Conservation (phyloP, 2,888 invertebrate genomes). For the Agonum fuliginosum region DNA sequence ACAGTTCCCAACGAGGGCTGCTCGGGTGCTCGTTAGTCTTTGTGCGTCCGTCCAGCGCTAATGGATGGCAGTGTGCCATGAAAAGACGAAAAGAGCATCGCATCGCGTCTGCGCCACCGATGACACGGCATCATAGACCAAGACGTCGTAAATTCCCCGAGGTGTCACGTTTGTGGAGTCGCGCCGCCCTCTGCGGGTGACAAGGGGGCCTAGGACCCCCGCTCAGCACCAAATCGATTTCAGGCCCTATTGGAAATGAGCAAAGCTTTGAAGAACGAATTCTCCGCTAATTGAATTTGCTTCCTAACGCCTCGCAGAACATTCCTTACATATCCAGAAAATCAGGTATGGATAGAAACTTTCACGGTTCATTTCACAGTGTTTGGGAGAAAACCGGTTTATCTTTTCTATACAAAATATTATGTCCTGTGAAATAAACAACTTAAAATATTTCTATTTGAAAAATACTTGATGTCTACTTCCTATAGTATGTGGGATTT, state of each 20-base stretch:
- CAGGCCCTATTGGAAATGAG: background rate
- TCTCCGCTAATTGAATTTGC: conserved; percentile 36
- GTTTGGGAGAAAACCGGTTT: too few relatives aligned
- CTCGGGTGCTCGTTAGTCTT: conserved; percentile 1
- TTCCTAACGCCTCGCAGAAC: background rate
- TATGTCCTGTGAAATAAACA: background rate
- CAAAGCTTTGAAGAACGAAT: conserved; percentile 4
- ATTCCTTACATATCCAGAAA: background rate
- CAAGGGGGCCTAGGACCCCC: background rate
- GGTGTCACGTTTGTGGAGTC: conserved; percentile 50
- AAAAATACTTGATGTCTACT: background rate
- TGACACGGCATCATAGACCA: conserved; percentile 41
- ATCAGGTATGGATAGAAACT: background rate
- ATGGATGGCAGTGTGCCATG: conserved; percentile 20
- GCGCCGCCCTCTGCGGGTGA: conserved; percentile 34
- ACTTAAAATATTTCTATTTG: background rate
- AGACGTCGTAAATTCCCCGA: conserved; percentile 49
- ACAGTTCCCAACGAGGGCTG: background rate
- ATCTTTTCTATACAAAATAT: too few relatives aligned
- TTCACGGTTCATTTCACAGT: conserved; percentile 25
- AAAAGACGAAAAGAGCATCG: background rate
- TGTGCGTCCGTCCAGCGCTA: conserved; percentile 11
- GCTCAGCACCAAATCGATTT: background rate
- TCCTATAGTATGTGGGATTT: too few relatives aligned
- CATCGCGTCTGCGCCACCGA: conserved; percentile 17